Evolutionary conservation across 2,113 vertebrate genomes (phyloP).

Genomic region (Chloroceryle aenea): DNA sequence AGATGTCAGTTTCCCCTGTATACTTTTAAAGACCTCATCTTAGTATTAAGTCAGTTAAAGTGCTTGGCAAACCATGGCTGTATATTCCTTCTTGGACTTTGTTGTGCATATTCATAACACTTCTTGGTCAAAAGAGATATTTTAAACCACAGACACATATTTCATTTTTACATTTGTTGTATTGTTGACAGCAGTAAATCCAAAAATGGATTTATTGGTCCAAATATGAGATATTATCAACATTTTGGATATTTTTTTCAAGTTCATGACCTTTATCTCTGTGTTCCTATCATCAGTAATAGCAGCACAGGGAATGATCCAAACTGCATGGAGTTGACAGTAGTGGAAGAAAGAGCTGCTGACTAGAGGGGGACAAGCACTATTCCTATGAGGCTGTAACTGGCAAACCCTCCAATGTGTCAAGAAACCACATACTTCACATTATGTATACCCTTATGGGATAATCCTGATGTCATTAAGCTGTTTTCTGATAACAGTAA

Average conservation of each 20-base stretch:
- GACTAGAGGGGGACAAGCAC: not conserved
- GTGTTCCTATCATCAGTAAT: not conserved
- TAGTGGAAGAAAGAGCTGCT: not conserved
- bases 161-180: not conserved
- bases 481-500: not conserved
- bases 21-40: not conserved
- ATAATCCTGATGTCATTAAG: not conserved
- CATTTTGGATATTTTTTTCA: not conserved
- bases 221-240: not conserved
- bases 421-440: not conserved
- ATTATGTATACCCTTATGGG: not conserved
- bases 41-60: not conserved
- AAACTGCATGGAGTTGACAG: not conserved
- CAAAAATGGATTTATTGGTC: not conserved
- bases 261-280: not conserved
- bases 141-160: not conserved
- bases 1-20: not conserved
- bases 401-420: not conserved
- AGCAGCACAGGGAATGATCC: not conserved
- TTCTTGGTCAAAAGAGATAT: not conserved
- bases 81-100: not conserved
- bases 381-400: not conserved
- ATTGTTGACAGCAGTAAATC: not conserved
- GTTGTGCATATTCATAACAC: not conserved
- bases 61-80: not conserved